phyloP scores from a whole-genome alignment of 2,797 vertebrate species.

The Podarcis siculus region DNA sequence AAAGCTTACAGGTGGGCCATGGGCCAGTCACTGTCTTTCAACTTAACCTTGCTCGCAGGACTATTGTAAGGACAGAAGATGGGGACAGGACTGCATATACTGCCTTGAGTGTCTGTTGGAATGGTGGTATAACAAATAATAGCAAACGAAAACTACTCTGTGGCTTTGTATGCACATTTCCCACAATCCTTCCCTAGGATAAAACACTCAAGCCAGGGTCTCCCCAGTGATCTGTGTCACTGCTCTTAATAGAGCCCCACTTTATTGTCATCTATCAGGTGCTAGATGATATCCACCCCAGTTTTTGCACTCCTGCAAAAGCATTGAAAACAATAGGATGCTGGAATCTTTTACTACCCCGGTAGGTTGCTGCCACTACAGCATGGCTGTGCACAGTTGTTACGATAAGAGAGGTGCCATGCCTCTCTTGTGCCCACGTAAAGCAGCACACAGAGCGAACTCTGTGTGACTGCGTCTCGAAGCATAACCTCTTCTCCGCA shows the following conservation, averaged over 20 bases:
- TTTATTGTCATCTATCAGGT: not conserved
- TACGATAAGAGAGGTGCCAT: not conserved
- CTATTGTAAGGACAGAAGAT: not conserved
- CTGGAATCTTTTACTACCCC: not conserved
- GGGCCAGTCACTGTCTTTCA: not conserved
- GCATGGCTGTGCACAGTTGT: not conserved
- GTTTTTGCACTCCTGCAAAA: not conserved
- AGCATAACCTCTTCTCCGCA: not conserved
- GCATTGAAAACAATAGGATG: not conserved
- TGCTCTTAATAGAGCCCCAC: not conserved
- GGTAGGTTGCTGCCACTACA: too few relatives aligned
- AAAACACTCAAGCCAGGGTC: not conserved
- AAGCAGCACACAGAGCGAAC: not conserved
- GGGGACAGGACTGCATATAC: not conserved
- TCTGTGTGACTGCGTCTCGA: not conserved
- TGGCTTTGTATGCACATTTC: not conserved
- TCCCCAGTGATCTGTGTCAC: not conserved
- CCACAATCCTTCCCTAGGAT: not conserved
- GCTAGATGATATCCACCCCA: not conserved
- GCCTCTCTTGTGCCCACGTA: not conserved
- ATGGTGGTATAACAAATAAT: not conserved
- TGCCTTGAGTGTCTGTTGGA: not conserved
- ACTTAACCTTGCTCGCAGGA: not conserved
- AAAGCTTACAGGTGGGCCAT: not conserved
- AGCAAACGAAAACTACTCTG: not conserved